phyloP scores from a whole-genome alignment of 2,888 invertebrate species.

The Rotaria socialis region DNA sequence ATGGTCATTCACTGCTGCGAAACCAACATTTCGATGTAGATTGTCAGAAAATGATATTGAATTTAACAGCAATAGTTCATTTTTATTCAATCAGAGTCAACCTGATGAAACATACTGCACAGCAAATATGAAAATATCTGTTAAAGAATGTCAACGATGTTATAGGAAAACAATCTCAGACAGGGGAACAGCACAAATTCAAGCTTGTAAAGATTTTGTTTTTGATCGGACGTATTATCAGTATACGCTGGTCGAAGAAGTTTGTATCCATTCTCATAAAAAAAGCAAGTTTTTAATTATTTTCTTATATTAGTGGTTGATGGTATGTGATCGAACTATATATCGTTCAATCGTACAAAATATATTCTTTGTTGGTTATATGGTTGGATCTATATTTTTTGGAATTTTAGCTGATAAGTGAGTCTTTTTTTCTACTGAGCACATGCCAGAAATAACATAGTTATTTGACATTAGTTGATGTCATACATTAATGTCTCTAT shows the following conservation, averaged over 20 bases:
- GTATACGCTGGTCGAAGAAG: constrained; percentile 16
- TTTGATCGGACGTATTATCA: background rate
- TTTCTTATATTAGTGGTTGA: background rate
- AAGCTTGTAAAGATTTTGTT: background rate
- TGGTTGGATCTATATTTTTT: constrained; percentile 10
- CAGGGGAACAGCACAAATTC: background rate
- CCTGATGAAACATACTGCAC: background rate
- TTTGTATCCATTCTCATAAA: background rate
- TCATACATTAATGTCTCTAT: too few relatives aligned
- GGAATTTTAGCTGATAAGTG: constrained; percentile 12
- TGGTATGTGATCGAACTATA: constrained; percentile 21
- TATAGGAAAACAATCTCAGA: background rate
- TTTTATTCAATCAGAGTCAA: background rate
- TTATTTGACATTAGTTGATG: too few relatives aligned
- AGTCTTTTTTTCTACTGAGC: background rate
- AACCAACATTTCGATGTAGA: constrained; percentile 19
- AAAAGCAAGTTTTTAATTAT: background rate
- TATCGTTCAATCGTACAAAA: background rate
- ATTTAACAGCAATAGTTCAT: background rate
- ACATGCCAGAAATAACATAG: too few relatives aligned
- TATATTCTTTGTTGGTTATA: background rate
- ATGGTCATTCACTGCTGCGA: constrained; percentile 13
- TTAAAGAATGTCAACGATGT: constrained; percentile 33
- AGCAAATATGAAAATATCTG: constrained; percentile 9
- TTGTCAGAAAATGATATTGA: background rate